These are phyloP conservation scores for Drosophila athabasca DNA, from an alignment of 1,140 invertebrate genomes.

Conservation along the genomic window DNA sequence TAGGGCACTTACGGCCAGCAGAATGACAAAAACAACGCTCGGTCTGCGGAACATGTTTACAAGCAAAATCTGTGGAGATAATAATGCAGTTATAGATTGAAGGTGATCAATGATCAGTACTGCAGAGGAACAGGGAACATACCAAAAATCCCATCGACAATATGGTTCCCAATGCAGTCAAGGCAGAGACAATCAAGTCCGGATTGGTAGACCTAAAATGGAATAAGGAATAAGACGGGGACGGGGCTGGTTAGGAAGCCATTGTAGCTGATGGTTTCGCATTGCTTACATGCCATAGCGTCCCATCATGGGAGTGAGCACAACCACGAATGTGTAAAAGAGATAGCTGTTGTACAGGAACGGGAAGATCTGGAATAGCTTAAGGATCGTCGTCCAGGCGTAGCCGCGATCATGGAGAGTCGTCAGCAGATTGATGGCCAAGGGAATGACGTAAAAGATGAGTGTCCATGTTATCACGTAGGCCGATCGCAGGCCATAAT, in stretches of 20 bases:
- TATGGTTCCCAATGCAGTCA: constrained; percentile 83
- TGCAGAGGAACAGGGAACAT: constrained; percentile 2
- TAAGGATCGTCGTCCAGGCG: constrained; percentile 86
- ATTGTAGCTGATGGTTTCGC: no score
- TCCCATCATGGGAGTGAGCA: constrained; percentile 88
- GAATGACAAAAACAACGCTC: constrained; percentile 38
- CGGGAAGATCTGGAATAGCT: constrained; percentile 73
- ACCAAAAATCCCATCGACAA: constrained; percentile 71
- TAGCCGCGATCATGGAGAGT: constrained; percentile 82
- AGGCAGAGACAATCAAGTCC: constrained; percentile 85
- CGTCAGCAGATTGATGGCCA: constrained; percentile 57
- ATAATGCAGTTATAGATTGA: background rate
- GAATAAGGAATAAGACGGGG: no score
- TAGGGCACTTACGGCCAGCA: constrained; percentile 84
- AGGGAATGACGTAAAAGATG: constrained; percentile 48
- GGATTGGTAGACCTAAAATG: constrained; percentile 84
- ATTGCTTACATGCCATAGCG: constrained; percentile 84
- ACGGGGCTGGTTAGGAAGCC: no score
- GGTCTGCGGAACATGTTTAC: constrained; percentile 65
- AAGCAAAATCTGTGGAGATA: constrained; percentile 45
- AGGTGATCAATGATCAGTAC: no score
- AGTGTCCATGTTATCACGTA: constrained; percentile 62
- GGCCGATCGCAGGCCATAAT: constrained; percentile 48
- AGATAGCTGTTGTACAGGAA: constrained; percentile 86
- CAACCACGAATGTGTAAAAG: constrained; percentile 87